phyloP scores from a whole-genome alignment of 2,797 vertebrate genomes.

The Meriones psammophilus region DNA sequence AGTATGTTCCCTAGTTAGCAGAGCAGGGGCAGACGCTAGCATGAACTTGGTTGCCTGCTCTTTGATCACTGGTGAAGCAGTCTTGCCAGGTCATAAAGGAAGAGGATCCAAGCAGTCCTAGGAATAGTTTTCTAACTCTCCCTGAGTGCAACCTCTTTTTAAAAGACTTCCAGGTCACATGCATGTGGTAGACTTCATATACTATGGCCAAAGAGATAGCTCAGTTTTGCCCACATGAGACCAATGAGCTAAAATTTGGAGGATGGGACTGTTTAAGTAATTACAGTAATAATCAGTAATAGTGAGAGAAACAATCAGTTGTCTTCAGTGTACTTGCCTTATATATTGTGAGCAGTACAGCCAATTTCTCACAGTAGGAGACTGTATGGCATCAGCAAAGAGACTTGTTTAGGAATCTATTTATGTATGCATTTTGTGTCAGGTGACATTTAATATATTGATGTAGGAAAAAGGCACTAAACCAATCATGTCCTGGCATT shows the following conservation, averaged over 20 bases:
- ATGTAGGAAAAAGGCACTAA: conserved; percentile 4
- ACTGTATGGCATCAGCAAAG: neutral
- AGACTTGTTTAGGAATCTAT: conserved; percentile 29
- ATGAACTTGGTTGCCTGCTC: too few species aligned
- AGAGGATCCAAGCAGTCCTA: too few species aligned
- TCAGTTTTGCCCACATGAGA: neutral
- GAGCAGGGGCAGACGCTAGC: too few species aligned
- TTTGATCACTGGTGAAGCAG: too few species aligned
- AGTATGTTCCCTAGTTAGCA: too few species aligned
- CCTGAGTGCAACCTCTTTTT: conserved; percentile 33
- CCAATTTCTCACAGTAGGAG: neutral
- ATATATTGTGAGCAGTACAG: neutral
- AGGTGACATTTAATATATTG: neutral
- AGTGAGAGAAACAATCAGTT: conserved; percentile 35
- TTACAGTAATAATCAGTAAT: neutral
- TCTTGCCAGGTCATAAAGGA: too few species aligned
- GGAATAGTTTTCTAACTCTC: neutral
- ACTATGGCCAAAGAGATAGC: neutral
- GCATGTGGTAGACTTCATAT: neutral
- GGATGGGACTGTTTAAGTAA: neutral
- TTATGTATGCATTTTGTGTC: conserved; percentile 35
- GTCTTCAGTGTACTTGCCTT: neutral
- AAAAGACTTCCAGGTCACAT: conserved; percentile 18
- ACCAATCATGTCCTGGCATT: conserved; percentile 7
- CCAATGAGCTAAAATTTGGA: conserved; percentile 3